Conservation (phyloP, 2,113 vertebrate species). For the Caretta caretta region DNA sequence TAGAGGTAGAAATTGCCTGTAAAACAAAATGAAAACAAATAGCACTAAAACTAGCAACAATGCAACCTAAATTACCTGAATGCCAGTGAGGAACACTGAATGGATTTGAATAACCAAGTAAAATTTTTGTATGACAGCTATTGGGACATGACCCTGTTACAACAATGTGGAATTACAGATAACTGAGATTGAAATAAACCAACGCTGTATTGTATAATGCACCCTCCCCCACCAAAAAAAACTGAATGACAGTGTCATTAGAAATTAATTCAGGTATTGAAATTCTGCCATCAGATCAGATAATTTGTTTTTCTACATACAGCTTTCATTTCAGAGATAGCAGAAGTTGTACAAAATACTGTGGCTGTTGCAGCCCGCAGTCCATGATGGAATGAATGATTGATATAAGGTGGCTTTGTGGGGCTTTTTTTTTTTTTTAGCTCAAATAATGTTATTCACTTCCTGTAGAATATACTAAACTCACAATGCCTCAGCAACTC, state of each 20-base stretch:
- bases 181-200: not conserved
- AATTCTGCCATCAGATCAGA: not conserved
- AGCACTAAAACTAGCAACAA: not conserved
- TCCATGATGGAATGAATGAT: not conserved
- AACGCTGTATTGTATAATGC: not conserved
- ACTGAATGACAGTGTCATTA: not conserved
- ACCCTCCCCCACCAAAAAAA: not conserved
- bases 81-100: not conserved
- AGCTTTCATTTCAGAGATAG: not conserved
- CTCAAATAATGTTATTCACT: not conserved
- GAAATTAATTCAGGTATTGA: not conserved
- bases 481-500: not conserved
- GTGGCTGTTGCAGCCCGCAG: not conserved
- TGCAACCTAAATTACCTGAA: not conserved
- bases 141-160: not conserved
- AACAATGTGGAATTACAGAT: not conserved
- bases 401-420: not conserved
- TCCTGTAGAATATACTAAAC: not conserved
- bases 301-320: not conserved
- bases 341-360: not conserved
- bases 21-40: not conserved
- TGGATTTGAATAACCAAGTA: not conserved
- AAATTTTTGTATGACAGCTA: not conserved
- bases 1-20: not conserved
- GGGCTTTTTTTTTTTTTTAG: not conserved